Percentiles rank a stretch among this genome's conserved stretches.
Evolutionary conservation across 2,113 vertebrate genomes (phyloP).

Genomic region (Cebidichthys violaceus): DNA sequence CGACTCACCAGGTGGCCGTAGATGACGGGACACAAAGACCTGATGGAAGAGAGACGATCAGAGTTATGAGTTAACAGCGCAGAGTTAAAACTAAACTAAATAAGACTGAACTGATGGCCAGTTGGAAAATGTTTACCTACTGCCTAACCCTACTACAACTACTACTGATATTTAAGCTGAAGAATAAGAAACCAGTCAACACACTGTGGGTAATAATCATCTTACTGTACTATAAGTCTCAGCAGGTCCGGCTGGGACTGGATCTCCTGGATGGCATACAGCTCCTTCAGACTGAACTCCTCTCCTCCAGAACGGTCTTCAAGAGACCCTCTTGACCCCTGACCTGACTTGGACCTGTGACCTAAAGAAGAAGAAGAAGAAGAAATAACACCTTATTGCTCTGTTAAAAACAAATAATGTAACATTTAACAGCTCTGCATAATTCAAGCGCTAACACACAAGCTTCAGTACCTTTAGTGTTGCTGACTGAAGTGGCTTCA

Average conservation of each 20-base stretch:
- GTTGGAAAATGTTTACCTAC: no score
- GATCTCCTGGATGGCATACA: slow-evolving; percentile 97
- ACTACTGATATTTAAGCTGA: neutral
- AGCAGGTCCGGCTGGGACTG: slow-evolving; percentile 93
- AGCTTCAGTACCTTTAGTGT: slow-evolving; percentile 88
- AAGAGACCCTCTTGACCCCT: slow-evolving; percentile 80
- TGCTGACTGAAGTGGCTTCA: slow-evolving; percentile 95
- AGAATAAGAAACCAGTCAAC: neutral
- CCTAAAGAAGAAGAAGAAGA: slow-evolving; percentile 40
- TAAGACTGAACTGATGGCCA: neutral
- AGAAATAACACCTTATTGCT: neutral
- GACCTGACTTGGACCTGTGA: slow-evolving; percentile 66
- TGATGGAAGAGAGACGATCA: slow-evolving; percentile 63
- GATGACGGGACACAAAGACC: slow-evolving; percentile 96
- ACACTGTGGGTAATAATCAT: neutral
- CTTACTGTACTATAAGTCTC: slow-evolving; percentile 79
- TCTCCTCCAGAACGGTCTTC: slow-evolving; percentile 80
- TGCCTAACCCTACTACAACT: no score
- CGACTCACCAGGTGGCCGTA: slow-evolving; percentile 95
- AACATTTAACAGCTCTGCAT: accelerated
- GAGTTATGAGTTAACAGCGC: neutral
- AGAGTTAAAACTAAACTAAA: neutral
- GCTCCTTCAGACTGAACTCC: slow-evolving; percentile 96
- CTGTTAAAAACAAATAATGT: neutral
- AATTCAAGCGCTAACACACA: neutral